Evolutionary conservation across 2,113 vertebrate genomes (phyloP).

Genomic region (Taxidea taxus): DNA sequence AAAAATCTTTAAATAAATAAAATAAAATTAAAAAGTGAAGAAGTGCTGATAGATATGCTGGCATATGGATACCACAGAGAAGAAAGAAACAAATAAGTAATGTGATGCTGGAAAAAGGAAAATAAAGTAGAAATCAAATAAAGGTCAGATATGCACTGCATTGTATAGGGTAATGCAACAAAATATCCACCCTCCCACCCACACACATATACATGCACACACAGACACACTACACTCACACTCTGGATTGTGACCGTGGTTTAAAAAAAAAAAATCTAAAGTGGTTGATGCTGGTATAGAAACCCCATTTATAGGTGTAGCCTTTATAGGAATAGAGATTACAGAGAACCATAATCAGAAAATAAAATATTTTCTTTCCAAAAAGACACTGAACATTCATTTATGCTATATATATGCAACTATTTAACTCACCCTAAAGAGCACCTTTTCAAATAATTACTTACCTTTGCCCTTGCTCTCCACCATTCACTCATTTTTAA

Average conservation of each 20-base stretch:
- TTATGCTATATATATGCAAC: not conserved
- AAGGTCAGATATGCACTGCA: not conserved
- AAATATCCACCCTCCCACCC: not conserved
- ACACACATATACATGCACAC: not conserved
- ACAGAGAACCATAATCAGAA: not conserved
- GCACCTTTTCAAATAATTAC: not conserved
- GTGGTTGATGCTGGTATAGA: not conserved
- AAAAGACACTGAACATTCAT: not conserved
- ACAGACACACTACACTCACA: not conserved
- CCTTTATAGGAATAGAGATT: not conserved
- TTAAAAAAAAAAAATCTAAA: not conserved
- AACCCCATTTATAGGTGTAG: not conserved
- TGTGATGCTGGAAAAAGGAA: not conserved
- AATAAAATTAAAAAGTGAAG: slow-evolving; percentile 28
- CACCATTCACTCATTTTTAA: not conserved
- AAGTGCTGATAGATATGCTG: not conserved
- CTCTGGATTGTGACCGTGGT: not conserved
- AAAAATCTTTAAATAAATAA: no score
- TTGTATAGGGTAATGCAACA: not conserved
- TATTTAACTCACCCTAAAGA: not conserved
- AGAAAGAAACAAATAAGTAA: not conserved
- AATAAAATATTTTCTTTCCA: not conserved
- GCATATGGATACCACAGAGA: not conserved
- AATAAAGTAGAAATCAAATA: not conserved
- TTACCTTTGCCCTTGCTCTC: not conserved